phyloP scores from a whole-genome alignment of 2,888 invertebrate genomes.

The Erebia aethiops region DNA sequence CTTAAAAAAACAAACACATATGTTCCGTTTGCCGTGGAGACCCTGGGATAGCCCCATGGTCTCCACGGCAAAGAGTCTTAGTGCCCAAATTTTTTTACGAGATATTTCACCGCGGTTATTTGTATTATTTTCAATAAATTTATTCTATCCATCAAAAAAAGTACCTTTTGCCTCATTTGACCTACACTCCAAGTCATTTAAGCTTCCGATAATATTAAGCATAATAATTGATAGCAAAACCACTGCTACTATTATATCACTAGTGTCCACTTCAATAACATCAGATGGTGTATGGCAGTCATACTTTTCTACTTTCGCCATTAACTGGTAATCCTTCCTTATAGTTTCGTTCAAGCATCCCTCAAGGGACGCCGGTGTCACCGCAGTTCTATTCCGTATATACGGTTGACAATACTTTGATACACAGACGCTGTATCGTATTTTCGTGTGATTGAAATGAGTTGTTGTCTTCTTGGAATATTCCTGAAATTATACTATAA shows the following conservation, averaged over 20 bases:
- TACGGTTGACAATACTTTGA: slow-evolving; percentile 53
- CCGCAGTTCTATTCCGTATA: slow-evolving; percentile 40
- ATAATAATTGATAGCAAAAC: slow-evolving; percentile 53
- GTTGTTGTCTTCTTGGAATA: slow-evolving; percentile 62
- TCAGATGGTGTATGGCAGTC: slow-evolving; percentile 37
- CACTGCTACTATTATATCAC: slow-evolving; percentile 56
- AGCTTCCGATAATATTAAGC: slow-evolving; percentile 57
- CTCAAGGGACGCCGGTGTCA: slow-evolving; percentile 53
- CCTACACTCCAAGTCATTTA: slow-evolving; percentile 44
- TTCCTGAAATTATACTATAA: slow-evolving; percentile 50
- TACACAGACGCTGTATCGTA: slow-evolving; percentile 66
- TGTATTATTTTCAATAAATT: too few relatives aligned
- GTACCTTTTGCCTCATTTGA: slow-evolving; percentile 16
- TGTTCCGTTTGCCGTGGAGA: too few relatives aligned
- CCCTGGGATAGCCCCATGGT: too few relatives aligned
- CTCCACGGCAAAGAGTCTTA: too few relatives aligned
- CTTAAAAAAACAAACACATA: not conserved
- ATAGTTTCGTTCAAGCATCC: slow-evolving; percentile 62
- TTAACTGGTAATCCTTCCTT: slow-evolving; percentile 54
- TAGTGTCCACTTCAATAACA: slow-evolving; percentile 49
- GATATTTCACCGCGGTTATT: too few relatives aligned
- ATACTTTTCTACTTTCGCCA: slow-evolving; percentile 47
- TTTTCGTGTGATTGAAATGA: slow-evolving; percentile 67
- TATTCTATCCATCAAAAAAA: too few relatives aligned
- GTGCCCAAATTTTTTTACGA: too few relatives aligned